A percentile compares a stretch with the other conserved stretches of the same genome.
phyloP scores from a whole-genome alignment of 2,113 vertebrate genomes.

The Fukomys damarensis region DNA sequence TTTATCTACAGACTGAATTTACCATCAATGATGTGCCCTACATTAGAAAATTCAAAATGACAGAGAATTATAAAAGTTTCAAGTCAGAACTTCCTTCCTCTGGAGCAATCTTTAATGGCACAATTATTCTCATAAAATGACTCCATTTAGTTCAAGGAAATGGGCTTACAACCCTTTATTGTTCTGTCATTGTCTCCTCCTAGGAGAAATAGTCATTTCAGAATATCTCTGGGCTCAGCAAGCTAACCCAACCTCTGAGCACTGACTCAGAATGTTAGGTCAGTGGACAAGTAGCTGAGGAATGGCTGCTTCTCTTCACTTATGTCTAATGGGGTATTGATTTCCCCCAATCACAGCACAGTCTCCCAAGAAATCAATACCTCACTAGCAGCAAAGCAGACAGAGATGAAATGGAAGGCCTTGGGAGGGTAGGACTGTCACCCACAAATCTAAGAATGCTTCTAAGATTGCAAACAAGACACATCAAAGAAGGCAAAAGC shows the following conservation, averaged over 20 bases:
- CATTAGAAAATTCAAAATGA: not conserved
- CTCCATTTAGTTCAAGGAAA: conserved; percentile 55
- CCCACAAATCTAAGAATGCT: conserved; percentile 67
- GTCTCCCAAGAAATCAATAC: conserved; percentile 79
- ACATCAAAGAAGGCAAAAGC: conserved; percentile 39
- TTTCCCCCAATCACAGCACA: conserved; percentile 50
- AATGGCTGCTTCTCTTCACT: not conserved
- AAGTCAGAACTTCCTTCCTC: not conserved
- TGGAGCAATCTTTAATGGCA: conserved; percentile 22
- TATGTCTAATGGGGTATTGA: conserved; percentile 83
- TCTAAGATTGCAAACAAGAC: conserved; percentile 65
- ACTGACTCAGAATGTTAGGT: not conserved
- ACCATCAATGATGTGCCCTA: not conserved
- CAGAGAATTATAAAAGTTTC: not conserved
- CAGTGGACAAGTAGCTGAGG: conserved; percentile 1
- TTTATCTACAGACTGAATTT: not conserved
- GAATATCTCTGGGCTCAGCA: not conserved
- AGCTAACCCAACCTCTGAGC: not conserved
- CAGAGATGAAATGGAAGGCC: conserved; percentile 65
- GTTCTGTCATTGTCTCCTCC: conserved; percentile 43
- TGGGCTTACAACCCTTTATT: not conserved
- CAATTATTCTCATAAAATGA: conserved; percentile 29
- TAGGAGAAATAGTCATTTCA: not conserved
- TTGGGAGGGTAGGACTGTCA: conserved; percentile 63
- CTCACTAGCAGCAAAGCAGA: conserved; percentile 58